Percentiles rank a stretch among this genome's conserved stretches.
These are phyloP conservation scores for Ptychoptera contaminata DNA, from an alignment of 2,888 invertebrate genomes.

Conservation along the genomic window DNA sequence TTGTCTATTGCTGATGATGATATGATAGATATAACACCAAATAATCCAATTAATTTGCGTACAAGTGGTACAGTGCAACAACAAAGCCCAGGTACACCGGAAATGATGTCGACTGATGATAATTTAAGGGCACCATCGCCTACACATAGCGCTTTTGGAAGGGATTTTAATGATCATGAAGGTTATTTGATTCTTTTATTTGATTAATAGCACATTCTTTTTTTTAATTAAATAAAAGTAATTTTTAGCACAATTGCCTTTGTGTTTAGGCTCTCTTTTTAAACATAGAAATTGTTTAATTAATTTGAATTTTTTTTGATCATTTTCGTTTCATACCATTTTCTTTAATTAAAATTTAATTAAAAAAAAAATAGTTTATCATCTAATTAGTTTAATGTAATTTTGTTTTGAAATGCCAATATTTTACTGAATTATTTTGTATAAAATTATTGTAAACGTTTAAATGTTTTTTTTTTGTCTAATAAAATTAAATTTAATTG, in stretches of 20 bases:
- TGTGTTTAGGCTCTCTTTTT: too few species aligned
- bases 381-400: too few species aligned
- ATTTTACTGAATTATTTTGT: too few species aligned
- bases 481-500: too few species aligned
- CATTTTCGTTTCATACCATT: too few species aligned
- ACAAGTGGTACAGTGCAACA: background rate
- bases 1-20: slow-evolving; percentile 36
- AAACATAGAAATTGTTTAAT: too few species aligned
- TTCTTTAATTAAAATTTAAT: too few species aligned
- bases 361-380: too few species aligned
- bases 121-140: slow-evolving; percentile 15
- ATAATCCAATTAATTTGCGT: slow-evolving; percentile 25
- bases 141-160: slow-evolving; percentile 26
- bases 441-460: too few species aligned
- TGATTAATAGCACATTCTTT: background rate
- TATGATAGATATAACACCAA: slow-evolving; percentile 49
- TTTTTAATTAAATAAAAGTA: background rate
- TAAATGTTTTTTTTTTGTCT: too few species aligned
- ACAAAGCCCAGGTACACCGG: slow-evolving; percentile 1
- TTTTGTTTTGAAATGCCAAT: too few species aligned
- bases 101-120: slow-evolving; percentile 11
- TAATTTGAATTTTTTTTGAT: too few species aligned
- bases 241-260: background rate
- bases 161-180: slow-evolving; percentile 15
- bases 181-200: slow-evolving; percentile 9